Conservation (phyloP, 2,797 vertebrate genomes). For the Macroramphosus scolopax region DNA sequence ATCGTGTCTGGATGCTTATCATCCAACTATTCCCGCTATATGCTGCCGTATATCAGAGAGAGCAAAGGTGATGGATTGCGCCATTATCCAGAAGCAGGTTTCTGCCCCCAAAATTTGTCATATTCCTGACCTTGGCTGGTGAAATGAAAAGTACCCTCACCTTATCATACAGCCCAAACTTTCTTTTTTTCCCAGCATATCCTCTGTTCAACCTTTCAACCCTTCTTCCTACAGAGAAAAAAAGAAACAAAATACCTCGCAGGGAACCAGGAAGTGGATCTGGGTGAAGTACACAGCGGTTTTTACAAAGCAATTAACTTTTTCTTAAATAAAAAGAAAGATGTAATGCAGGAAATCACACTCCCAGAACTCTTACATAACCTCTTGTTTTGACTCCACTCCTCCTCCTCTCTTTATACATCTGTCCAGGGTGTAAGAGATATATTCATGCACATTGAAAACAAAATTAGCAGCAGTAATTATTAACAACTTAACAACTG, state of each 20-base stretch:
- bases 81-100: slow-evolving; percentile 49
- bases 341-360: not conserved
- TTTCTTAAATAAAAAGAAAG: slow-evolving; percentile 7
- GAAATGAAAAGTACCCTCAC: slow-evolving; percentile 35
- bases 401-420: not conserved
- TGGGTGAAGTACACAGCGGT: not conserved
- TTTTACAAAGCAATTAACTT: slow-evolving; percentile 2
- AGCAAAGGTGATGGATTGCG: slow-evolving; percentile 53
- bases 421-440: too few relatives aligned
- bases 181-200: slow-evolving; percentile 2
- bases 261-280: not conserved
- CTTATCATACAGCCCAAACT: slow-evolving; percentile 17
- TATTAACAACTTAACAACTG: too few relatives aligned
- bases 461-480: too few relatives aligned
- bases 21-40: slow-evolving; percentile 21
- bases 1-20: slow-evolving; percentile 18
- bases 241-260: slow-evolving; percentile 5
- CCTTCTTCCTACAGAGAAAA: not conserved
- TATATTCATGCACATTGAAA: too few relatives aligned
- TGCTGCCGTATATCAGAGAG: slow-evolving; percentile 17
- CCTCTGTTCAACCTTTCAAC: slow-evolving; percentile 2
- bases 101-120: slow-evolving; percentile 41
- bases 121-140: slow-evolving; percentile 41
- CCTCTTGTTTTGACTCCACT: slow-evolving; percentile 1
- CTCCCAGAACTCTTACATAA: not conserved